A percentile compares a stretch with the other conserved stretches of the same genome.
These are phyloP conservation scores for Gonioctena quinquepunctata DNA, from an alignment of 1,140 invertebrate species.

Conservation along the genomic window DNA sequence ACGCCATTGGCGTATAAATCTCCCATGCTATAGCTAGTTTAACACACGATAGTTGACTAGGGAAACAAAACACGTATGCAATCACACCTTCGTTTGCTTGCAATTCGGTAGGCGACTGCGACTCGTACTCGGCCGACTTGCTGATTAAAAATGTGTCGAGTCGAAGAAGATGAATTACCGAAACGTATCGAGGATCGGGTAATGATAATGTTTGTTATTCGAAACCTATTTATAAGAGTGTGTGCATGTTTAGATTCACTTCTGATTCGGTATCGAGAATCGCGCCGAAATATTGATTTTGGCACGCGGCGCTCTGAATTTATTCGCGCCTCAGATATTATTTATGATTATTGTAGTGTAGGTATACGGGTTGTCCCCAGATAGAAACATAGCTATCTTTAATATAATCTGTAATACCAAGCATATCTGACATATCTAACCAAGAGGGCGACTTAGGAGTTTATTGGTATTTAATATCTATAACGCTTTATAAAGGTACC, in stretches of 20 bases:
- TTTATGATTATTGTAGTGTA: not conserved
- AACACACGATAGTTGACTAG: not conserved
- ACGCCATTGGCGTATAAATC: constrained; percentile 6
- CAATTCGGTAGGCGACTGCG: not conserved
- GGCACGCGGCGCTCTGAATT: not conserved
- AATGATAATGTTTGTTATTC: not conserved
- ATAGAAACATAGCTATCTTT: too few relatives aligned
- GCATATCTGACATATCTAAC: too few relatives aligned
- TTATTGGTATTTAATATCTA: too few relatives aligned
- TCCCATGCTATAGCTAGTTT: not conserved
- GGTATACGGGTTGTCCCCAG: not conserved
- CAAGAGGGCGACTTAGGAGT: too few relatives aligned
- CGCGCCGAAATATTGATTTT: constrained; percentile 18
- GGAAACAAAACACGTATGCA: not conserved
- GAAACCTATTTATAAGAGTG: not conserved
- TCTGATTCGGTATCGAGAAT: constrained; percentile 2
- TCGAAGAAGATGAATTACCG: not conserved
- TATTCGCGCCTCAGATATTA: not conserved
- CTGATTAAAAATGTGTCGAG: not conserved
- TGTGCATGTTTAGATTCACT: not conserved
- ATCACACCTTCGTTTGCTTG: not conserved
- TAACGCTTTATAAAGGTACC: too few relatives aligned
- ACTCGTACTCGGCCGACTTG: not conserved
- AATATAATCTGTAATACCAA: too few relatives aligned
- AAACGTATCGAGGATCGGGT: not conserved